Evolutionary conservation across 2,113 vertebrate genomes (phyloP), one percentile per base, ranked within the genome.

Genomic region (Phyllostomus discolor): DNA sequence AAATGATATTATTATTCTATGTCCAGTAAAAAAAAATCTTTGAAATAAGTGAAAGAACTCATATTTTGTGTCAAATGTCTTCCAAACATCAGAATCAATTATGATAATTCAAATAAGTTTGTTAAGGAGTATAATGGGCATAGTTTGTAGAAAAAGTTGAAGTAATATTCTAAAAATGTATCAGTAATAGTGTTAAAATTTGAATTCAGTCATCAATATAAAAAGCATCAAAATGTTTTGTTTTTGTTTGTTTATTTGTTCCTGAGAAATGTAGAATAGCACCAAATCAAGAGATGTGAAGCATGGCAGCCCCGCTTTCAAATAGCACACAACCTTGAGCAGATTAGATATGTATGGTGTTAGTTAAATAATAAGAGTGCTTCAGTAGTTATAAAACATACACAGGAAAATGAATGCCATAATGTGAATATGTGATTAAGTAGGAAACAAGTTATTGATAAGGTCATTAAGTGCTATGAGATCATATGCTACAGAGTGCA

Each of bases 1-100:
- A 78, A 81, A 54, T 50, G 16, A 28, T 43, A 38, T 4, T 28
- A 64, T 11, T 86, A 46, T 70, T 62, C 33, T n/a, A 28, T 76
- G 48, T 33, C 57, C 38, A 62, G 41, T 90, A 62, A 95, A 97
- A 97, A 54, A 59, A 59, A 17, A 10, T 59, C n/a, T 96, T 89
- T 85, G 33, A 31, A 92, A 85, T 15, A 79, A 92, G 26, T 54
- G 28, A 67, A 87, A 38, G 12, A 67, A 94, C 54, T 59, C 48
- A 73, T n/a, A 7, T 52, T 81, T 88, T 94, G 4, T 69, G 3
- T 64, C 22, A n/a, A 24, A 52, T 92, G 3, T 75, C 43, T 78
- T 93, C 33, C 52, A 87, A 93, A 84, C 28, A 70, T 1, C 22
- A 66, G 38, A 50, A 82, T 4, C 17, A 67, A 84, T 38, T 93